Evolutionary conservation across 2,888 invertebrate genomes (phyloP).

Genomic region (Deroplatys truncata): DNA sequence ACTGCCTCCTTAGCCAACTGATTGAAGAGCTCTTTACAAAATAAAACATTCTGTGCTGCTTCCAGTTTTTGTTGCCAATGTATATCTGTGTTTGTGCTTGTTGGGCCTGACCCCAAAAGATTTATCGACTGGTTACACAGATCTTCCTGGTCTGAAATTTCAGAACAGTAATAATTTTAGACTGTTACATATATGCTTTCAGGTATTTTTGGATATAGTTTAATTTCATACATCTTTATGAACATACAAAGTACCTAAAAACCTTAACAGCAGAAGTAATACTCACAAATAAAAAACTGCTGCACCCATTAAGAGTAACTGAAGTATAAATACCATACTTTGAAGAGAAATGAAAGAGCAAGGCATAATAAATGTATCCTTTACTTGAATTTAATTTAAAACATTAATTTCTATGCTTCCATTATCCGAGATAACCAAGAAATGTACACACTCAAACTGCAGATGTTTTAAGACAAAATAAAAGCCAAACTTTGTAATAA

Average conservation of each 20-base stretch:
- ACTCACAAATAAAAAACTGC: no score
- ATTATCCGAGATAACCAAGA: no score
- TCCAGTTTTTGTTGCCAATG: slow-evolving; percentile 97
- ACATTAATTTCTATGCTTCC: no score
- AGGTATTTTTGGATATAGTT: no score
- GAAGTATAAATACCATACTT: no score
- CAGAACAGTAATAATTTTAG: slow-evolving; percentile 27
- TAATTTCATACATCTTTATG: background rate
- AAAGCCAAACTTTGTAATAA: no score
- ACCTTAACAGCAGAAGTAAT: background rate
- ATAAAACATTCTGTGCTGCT: slow-evolving; percentile 93
- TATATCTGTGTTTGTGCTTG: slow-evolving; percentile 66
- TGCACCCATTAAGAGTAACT: no score
- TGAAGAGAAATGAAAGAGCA: no score
- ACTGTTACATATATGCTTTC: background rate
- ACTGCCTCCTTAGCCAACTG: slow-evolving; percentile 93
- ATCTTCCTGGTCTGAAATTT: slow-evolving; percentile 74
- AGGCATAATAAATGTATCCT: no score
- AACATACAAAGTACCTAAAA: slow-evolving; percentile 7
- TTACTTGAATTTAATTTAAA: no score
- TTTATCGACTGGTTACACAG: slow-evolving; percentile 80
- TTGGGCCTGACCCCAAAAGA: slow-evolving; percentile 69
- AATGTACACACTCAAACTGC: no score
- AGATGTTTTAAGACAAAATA: no score
- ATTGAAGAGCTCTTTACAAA: slow-evolving; percentile 94